Conservation (phyloP, 2,797 vertebrate species). For the Limnodromus scolopaceus region DNA sequence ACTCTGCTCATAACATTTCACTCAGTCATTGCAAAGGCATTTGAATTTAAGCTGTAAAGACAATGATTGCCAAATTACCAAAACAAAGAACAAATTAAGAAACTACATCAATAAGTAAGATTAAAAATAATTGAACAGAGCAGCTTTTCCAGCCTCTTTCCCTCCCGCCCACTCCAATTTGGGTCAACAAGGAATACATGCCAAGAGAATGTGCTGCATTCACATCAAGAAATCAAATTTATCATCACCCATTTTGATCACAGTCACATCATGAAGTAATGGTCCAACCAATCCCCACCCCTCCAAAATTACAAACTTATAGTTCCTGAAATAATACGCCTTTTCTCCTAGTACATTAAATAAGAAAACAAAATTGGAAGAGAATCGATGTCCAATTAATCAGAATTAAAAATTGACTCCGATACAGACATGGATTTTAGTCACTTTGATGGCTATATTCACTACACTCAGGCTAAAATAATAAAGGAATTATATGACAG, state of each 20-base stretch:
- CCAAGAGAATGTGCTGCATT: neutral
- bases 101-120: neutral
- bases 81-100: neutral
- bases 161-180: fast-evolving
- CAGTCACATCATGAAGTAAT: neutral
- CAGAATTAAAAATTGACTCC: neutral
- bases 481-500: neutral
- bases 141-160: neutral
- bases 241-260: neutral
- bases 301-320: neutral
- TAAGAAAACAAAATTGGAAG: neutral
- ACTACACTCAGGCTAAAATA: neutral
- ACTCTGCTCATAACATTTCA: neutral
- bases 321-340: neutral
- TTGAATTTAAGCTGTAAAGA: neutral
- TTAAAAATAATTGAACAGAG: neutral
- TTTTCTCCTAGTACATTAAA: neutral
- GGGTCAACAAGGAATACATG: neutral
- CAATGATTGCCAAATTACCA: neutral
- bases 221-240: neutral
- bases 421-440: neutral
- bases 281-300: neutral
- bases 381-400: neutral
- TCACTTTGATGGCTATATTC: neutral
- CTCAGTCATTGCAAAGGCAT: neutral